A percentile compares a stretch with the other conserved stretches of the same genome.
These are phyloP conservation scores for Heliconius himera DNA, from an alignment of 1,140 invertebrate species.

Conservation along the genomic window DNA sequence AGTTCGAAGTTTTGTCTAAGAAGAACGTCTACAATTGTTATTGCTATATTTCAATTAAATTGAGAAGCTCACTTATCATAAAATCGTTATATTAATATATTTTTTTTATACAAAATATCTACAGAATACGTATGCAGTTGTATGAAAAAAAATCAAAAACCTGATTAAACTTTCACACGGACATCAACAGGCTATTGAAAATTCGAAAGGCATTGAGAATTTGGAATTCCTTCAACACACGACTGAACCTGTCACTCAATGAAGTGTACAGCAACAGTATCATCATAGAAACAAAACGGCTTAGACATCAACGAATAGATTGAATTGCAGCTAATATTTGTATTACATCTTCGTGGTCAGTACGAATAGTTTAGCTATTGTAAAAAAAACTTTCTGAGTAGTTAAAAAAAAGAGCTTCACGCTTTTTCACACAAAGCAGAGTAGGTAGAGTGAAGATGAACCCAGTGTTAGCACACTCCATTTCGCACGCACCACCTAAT, in stretches of 20 bases:
- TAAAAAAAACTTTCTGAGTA: too few species aligned
- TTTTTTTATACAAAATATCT: neutral
- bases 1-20: too few species aligned
- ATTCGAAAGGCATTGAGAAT: slow-evolving; percentile 23
- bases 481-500: too few species aligned
- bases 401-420: too few species aligned
- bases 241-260: slow-evolving; percentile 43
- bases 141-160: neutral
- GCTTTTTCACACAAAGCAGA: too few species aligned
- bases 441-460: too few species aligned
- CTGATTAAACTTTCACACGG: slow-evolving; percentile 1
- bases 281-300: neutral
- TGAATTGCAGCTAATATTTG: neutral
- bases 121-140: neutral
- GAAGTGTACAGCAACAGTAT: slow-evolving; percentile 4
- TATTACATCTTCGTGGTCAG: neutral
- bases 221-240: slow-evolving; percentile 44
- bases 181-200: slow-evolving; percentile 16
- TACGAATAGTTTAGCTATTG: neutral
- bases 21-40: too few species aligned
- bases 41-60: too few species aligned
- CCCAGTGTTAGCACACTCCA: too few species aligned
- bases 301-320: neutral
- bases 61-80: neutral
- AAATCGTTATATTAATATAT: neutral